phyloP scores from a whole-genome alignment of 2,113 vertebrate species.

The Diadophis punctatus region DNA sequence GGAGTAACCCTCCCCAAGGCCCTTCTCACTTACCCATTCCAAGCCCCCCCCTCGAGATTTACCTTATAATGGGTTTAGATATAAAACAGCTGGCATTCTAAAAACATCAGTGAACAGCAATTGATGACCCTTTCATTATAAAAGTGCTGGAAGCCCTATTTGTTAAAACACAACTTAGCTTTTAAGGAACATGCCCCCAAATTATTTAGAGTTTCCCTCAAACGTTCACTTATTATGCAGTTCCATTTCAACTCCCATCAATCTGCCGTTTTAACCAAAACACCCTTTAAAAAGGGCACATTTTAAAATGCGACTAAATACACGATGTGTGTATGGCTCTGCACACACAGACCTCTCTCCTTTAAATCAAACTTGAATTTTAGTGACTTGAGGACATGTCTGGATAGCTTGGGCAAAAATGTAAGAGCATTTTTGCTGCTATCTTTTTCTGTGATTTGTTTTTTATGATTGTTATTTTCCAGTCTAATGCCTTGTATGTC shows the following conservation, averaged over 20 bases:
- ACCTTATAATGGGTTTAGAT: not conserved
- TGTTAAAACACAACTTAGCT: not conserved
- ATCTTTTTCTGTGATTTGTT: not conserved
- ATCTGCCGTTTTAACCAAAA: not conserved
- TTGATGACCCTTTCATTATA: not conserved
- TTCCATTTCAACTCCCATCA: not conserved
- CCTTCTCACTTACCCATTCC: not conserved
- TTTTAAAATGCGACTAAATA: not conserved
- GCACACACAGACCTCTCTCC: not conserved
- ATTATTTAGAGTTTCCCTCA: not conserved
- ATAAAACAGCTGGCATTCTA: not conserved
- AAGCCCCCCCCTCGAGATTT: not conserved
- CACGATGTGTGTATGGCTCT: not conserved
- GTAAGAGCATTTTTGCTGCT: not conserved
- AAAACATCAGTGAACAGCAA: not conserved
- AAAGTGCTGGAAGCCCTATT: not conserved
- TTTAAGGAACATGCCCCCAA: not conserved
- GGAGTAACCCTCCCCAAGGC: not conserved
- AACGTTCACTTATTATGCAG: not conserved
- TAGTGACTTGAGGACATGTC: not conserved
- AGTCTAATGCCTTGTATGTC: not conserved
- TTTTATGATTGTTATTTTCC: not conserved
- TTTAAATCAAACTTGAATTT: not conserved
- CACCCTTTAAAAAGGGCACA: not conserved
- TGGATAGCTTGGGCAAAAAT: not conserved